phyloP scores from a whole-genome alignment of 2,888 invertebrate species.

The Torymus tubicola region DNA sequence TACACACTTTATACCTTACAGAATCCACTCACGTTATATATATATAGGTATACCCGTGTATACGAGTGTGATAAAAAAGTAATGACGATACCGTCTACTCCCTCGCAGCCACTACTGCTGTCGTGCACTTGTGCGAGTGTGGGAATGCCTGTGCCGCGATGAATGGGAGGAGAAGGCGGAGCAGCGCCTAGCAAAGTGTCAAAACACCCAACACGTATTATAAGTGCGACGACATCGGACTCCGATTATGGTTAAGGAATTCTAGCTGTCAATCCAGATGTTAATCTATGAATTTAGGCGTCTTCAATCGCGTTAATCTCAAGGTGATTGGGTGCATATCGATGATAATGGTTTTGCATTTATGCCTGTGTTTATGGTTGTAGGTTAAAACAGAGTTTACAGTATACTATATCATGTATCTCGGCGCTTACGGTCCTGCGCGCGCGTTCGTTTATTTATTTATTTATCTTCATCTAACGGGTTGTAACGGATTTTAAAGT shows the following conservation, averaged over 20 bases:
- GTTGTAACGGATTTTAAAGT: too few relatives aligned
- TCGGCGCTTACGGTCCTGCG: too few relatives aligned
- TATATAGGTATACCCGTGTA: neutral
- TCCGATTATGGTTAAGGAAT: conserved; percentile 44
- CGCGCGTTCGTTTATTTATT: too few relatives aligned
- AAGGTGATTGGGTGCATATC: conserved; percentile 79
- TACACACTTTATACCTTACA: neutral
- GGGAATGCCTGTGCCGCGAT: conserved; percentile 8
- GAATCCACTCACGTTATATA: neutral
- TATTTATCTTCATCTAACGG: too few relatives aligned
- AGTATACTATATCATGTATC: too few relatives aligned
- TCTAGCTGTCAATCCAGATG: conserved; percentile 43
- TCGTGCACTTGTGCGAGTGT: neutral
- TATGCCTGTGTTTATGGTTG: conserved; percentile 7
- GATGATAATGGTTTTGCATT: neutral
- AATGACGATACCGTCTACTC: too few relatives aligned
- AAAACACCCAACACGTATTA: conserved; percentile 3
- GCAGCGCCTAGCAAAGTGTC: conserved; percentile 14
- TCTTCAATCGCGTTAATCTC: conserved; percentile 88
- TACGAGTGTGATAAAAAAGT: too few relatives aligned
- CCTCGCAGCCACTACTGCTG: too few relatives aligned
- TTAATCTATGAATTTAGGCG: conserved; percentile 87
- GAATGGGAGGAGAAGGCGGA: conserved; percentile 28
- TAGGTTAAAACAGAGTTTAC: conserved; percentile 13
- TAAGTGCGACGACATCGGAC: too few relatives aligned